phyloP scores from a whole-genome alignment of 1,140 invertebrate genomes.

The Cheumatopsyche charites region DNA sequence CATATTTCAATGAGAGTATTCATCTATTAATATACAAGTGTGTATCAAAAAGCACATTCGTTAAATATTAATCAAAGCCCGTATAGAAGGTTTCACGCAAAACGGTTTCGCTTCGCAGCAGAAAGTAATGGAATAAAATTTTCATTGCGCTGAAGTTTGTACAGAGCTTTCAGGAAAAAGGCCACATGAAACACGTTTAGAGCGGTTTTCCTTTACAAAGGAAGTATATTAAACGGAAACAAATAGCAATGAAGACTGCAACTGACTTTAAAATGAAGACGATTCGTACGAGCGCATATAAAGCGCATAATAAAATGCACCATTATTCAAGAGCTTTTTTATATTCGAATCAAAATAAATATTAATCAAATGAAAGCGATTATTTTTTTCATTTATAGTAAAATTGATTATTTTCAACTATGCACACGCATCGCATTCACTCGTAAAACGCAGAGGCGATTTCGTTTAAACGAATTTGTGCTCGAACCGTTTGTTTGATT shows the following conservation, averaged over 20 bases:
- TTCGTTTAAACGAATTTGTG: too few relatives aligned
- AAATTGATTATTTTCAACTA: too few relatives aligned
- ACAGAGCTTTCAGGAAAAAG: background rate
- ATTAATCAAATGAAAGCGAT: too few relatives aligned
- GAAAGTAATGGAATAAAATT: constrained; percentile 18
- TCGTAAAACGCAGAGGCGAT: too few relatives aligned
- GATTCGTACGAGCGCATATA: background rate
- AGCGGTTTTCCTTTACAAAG: background rate
- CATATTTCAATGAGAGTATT: too few relatives aligned
- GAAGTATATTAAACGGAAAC: constrained; percentile 11
- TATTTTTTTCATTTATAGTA: too few relatives aligned
- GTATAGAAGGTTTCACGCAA: background rate
- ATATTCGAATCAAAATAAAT: too few relatives aligned
- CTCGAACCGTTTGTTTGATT: too few relatives aligned
- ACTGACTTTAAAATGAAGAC: background rate
- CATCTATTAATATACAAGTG: too few relatives aligned
- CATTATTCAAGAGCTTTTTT: too few relatives aligned
- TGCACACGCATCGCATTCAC: too few relatives aligned
- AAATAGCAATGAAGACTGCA: background rate
- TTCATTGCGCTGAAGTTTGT: constrained; percentile 11
- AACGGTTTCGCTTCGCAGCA: background rate
- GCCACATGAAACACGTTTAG: background rate
- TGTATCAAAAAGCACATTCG: background rate
- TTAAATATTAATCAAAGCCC: constrained; percentile 1
- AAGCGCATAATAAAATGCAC: background rate